Conservation (phyloP, 1,140 invertebrate genomes). For the Contarinia nasturtii region DNA sequence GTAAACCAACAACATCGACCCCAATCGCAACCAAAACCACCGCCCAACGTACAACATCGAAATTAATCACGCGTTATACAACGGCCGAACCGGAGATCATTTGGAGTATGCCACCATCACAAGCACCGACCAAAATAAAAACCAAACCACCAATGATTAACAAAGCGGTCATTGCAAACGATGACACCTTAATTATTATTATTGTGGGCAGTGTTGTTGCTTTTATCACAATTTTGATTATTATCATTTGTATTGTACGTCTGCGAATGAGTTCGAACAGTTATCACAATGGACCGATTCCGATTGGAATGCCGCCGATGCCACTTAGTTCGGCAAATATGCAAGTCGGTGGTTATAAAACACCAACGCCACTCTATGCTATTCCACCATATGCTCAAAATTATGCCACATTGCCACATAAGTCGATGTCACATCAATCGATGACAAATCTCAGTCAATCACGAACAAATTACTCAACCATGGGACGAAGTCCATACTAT, state of each 20-base stretch:
- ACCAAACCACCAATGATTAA: slow-evolving; percentile 34
- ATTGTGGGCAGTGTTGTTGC: slow-evolving; percentile 80
- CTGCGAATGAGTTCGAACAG: slow-evolving; percentile 41
- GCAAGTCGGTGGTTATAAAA: slow-evolving; percentile 30
- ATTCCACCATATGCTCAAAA: slow-evolving; percentile 29
- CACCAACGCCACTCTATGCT: slow-evolving; percentile 25
- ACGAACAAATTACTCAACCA: slow-evolving; percentile 26
- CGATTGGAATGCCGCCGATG: slow-evolving; percentile 30
- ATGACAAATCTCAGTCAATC: slow-evolving; percentile 31
- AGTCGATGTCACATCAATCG: slow-evolving; percentile 24
- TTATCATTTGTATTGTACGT: slow-evolving; percentile 72
- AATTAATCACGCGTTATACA: slow-evolving; percentile 28
- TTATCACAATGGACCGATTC: slow-evolving; percentile 42
- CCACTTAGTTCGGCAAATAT: slow-evolving; percentile 29
- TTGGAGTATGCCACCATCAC: slow-evolving; percentile 58
- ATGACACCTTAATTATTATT: slow-evolving; percentile 79
- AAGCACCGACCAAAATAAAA: slow-evolving; percentile 29
- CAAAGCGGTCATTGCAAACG: slow-evolving; percentile 46
- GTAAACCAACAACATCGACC: slow-evolving; percentile 31
- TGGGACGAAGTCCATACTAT: slow-evolving; percentile 21
- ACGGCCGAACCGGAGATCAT: slow-evolving; percentile 61
- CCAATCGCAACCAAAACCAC: slow-evolving; percentile 12
- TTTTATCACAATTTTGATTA: slow-evolving; percentile 71
- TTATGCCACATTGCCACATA: slow-evolving; percentile 39
- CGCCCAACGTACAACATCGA: slow-evolving; percentile 12